Conservation (phyloP, 2,113 vertebrate species). For the Epinephelus lanceolatus region DNA sequence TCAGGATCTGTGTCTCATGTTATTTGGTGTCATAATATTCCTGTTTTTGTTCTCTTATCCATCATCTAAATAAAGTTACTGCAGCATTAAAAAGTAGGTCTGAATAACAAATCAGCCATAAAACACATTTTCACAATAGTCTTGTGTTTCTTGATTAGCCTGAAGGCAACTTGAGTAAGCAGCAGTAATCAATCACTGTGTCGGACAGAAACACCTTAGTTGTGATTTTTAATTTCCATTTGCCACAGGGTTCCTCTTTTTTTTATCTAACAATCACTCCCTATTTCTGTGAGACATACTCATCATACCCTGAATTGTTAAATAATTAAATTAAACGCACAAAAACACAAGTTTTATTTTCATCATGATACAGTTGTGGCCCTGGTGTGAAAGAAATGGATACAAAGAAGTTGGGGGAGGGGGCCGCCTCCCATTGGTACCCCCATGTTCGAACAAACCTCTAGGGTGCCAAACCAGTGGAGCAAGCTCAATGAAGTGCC, state of each 20-base stretch:
- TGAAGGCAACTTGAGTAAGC: constrained; percentile 37
- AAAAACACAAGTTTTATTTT: not conserved
- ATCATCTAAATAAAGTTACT: constrained; percentile 4
- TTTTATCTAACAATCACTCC: constrained; percentile 37
- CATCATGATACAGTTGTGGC: not conserved
- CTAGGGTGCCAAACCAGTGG: too few relatives aligned
- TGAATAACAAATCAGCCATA: constrained; percentile 19
- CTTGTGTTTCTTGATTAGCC: constrained; percentile 22
- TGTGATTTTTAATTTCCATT: constrained; percentile 52
- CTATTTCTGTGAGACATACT: constrained; percentile 17
- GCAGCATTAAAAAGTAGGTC: not conserved
- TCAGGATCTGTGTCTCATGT: not conserved
- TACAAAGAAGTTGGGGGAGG: too few relatives aligned
- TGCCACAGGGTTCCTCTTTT: constrained; percentile 43
- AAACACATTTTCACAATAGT: constrained; percentile 12
- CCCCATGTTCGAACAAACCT: too few relatives aligned
- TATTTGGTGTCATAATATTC: not conserved
- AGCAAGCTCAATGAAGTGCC: too few relatives aligned
- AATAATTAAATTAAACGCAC: not conserved
- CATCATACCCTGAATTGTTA: constrained; percentile 2
- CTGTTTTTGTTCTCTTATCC: not conserved
- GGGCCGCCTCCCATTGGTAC: too few relatives aligned
- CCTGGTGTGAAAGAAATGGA: too few relatives aligned
- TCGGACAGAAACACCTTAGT: constrained; percentile 27
- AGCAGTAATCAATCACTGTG: constrained; percentile 52